Base-by-base conservation (phyloP, 2,888 invertebrate species). In the Serrognathus titanus region DNA sequence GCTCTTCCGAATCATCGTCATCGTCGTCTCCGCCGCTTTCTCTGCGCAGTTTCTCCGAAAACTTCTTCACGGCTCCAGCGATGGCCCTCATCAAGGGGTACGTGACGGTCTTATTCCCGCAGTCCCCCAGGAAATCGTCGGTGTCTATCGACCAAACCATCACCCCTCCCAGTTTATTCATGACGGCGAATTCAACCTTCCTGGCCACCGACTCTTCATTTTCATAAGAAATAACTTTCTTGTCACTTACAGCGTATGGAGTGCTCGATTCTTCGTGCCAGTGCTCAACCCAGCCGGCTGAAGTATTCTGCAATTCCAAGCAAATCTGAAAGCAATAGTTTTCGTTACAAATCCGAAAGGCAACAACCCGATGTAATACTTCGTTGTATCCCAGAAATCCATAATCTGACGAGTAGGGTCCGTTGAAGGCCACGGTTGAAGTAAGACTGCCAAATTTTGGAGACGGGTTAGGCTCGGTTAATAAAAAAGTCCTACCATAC, bases 101-200 rank as follows among this genome's bases (percentile, higher is more conserved):
- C 70, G 87, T 88, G 31, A 62, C 62, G 53, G 67, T 68, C 5
- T 82, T 82, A 1, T 76, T 73, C 0, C 71, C 16, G 60, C 92
- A 92, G 48, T 81, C 82, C 0, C 92, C 92, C 16, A 79, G 80
- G 73, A 92, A 93, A 76, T 94, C 94, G 63, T 94, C 94, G 0
- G 92, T 94, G 73, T 94, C 94, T 38, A 93, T 84, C 38, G 92
- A 90, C 94, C 94, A 94, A 4, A 92, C 85, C 92, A 94, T 93
- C 0, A 88, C 83, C 1, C 94, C 94, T 0, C 86, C 90, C 0
- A 94, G 76, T 3, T 82, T 81, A 64, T 48, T 94, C 84, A 11
- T 45, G 9, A 66, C 60, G 1, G 63, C 65, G 41, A 60, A 74
- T 54, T 67, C 80, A 62, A 92, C 87, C 83, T 94, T 94, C 41